Conservation (phyloP, 2,797 vertebrate genomes). For the Pseudomugil gertrudae region DNA sequence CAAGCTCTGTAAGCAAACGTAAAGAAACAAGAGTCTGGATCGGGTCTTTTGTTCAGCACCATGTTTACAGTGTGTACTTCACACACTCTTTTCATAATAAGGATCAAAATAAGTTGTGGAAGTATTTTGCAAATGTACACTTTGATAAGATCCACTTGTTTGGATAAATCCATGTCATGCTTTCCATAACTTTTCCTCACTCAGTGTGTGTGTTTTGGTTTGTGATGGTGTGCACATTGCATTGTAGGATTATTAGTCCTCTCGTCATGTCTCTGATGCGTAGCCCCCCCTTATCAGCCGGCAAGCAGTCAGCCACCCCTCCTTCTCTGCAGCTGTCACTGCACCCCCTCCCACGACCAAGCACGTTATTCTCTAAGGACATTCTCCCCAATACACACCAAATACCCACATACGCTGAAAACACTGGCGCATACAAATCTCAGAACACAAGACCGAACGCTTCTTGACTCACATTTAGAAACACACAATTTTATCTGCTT, state of each 20-base stretch:
- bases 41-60: neutral
- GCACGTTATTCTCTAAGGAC: conserved; percentile 69
- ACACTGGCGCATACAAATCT: conserved; percentile 72
- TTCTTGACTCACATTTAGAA: conserved; percentile 50
- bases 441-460: conserved; percentile 57
- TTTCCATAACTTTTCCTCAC: conserved; percentile 58
- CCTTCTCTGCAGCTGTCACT: conserved; percentile 85
- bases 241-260: conserved; percentile 83
- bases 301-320: conserved; percentile 87
- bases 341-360: conserved; percentile 59
- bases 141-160: too few species aligned
- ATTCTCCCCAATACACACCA: conserved; percentile 57
- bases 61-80: neutral
- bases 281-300: conserved; percentile 91
- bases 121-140: neutral
- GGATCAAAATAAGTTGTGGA: too few species aligned
- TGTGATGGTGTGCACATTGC: conserved; percentile 38
- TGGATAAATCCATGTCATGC: conserved; percentile 21
- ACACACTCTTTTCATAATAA: neutral
- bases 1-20: neutral
- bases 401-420: conserved; percentile 71
- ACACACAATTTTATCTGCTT: conserved; percentile 88
- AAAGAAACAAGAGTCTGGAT: neutral
- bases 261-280: conserved; percentile 82
- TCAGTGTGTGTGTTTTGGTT: conserved; percentile 12